A percentile compares a stretch with the other conserved stretches of the same genome.
Evolutionary conservation across 23 tunicate species (phyloP).

Genomic region (Botrylloides violaceus): DNA sequence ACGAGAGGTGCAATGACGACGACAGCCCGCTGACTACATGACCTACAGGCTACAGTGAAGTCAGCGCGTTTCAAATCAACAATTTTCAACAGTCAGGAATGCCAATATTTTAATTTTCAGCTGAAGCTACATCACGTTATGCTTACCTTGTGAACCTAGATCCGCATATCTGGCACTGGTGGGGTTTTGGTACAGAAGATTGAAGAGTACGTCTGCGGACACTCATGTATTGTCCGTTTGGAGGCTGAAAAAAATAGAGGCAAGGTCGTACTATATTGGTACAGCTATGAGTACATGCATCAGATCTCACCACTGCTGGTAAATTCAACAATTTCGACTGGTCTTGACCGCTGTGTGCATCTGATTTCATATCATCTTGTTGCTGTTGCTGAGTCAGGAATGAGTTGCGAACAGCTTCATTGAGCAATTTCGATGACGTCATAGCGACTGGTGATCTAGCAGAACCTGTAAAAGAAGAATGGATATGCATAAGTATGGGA

Average conservation of each 20-base stretch:
- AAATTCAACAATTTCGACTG: constrained; percentile 24
- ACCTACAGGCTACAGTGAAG: no score
- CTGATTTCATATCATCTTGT: background rate
- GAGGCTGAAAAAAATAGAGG: constrained; percentile 53
- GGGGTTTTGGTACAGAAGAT: constrained; percentile 91
- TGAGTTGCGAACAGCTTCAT: constrained; percentile 39
- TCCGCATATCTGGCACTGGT: constrained; percentile 96
- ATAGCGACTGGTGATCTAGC: background rate
- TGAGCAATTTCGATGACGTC: background rate
- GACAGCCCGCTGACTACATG: no score
- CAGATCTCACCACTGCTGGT: constrained; percentile 69
- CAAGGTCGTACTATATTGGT: no score
- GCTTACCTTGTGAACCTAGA: constrained; percentile 92
- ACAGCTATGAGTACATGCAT: no score
- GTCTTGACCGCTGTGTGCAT: constrained; percentile 4
- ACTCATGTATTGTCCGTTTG: constrained; percentile 85
- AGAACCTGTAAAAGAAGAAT: background rate
- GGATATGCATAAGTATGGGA: no score
- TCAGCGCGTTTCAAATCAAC: no score
- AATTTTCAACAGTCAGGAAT: no score
- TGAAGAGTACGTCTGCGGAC: constrained; percentile 91
- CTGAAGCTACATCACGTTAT: background rate
- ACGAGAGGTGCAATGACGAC: no score
- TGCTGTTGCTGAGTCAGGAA: constrained; percentile 47
- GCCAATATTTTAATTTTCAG: no score